Conservation (phyloP, 2,113 vertebrate genomes). For the Pseudolaguvia tuberculata region DNA sequence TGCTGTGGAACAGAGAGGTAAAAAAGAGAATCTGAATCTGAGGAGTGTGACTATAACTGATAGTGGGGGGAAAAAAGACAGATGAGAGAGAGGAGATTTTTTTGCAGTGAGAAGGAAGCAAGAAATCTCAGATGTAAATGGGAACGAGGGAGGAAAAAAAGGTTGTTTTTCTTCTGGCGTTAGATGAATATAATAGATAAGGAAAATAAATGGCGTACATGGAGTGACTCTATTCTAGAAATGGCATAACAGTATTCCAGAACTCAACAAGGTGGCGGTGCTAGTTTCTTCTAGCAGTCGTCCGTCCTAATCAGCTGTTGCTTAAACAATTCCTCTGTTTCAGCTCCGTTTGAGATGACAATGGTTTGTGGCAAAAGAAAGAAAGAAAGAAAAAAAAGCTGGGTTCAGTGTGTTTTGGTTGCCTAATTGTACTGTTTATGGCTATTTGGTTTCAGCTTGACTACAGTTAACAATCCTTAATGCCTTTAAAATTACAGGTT, state of each 20-base stretch:
- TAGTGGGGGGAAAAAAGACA: neutral
- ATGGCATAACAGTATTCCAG: neutral
- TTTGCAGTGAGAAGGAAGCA: neutral
- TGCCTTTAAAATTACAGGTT: slow-evolving; percentile 4
- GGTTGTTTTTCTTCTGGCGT: slow-evolving; percentile 23
- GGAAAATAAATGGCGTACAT: slow-evolving; percentile 4
- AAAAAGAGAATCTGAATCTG: slow-evolving; percentile 1
- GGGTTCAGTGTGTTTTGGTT: no score
- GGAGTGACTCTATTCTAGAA: slow-evolving; percentile 12
- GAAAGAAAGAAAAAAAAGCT: neutral
- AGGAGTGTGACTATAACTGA: slow-evolving; percentile 6
- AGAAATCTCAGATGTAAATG: slow-evolving; percentile 23
- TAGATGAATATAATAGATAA: slow-evolving; percentile 13
- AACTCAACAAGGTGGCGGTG: neutral
- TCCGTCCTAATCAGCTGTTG: neutral
- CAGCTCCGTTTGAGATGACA: neutral
- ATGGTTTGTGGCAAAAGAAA: neutral
- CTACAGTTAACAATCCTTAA: neutral
- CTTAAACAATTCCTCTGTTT: neutral
- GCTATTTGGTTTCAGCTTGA: neutral
- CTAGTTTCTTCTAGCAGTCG: neutral
- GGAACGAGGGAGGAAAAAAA: slow-evolving; percentile 20
- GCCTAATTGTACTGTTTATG: neutral
- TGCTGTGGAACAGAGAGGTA: neutral
- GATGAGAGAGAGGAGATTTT: slow-evolving; percentile 12